These are phyloP conservation scores for Atta colombica DNA, from an alignment of 1,140 invertebrate species.

Conservation along the genomic window DNA sequence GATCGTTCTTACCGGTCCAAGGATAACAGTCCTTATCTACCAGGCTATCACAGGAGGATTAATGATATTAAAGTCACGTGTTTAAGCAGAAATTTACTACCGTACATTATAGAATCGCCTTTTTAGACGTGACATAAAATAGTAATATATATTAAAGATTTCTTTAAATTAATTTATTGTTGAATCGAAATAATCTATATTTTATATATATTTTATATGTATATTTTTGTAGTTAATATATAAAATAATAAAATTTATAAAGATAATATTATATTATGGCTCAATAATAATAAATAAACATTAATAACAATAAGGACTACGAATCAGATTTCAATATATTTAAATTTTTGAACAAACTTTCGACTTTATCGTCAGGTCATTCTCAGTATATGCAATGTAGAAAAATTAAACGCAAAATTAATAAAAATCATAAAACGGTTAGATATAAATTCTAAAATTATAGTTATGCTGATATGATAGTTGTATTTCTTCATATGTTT, in stretches of 20 bases:
- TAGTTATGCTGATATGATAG: too few species aligned
- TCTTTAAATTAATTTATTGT: neutral
- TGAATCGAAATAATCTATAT: neutral
- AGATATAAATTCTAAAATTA: too few species aligned
- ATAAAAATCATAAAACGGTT: too few species aligned
- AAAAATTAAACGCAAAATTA: too few species aligned
- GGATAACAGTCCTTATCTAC: conserved; percentile 94
- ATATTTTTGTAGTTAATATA: neutral
- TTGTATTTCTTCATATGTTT: too few species aligned
- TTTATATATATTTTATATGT: neutral
- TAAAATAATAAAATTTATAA: neutral
- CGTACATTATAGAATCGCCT: neutral
- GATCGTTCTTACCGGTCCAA: conserved; percentile 89
- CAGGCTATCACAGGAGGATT: conserved; percentile 86
- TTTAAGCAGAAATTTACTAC: neutral
- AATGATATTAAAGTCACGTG: neutral
- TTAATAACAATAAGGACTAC: too few species aligned
- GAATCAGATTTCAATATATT: too few species aligned
- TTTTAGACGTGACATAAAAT: neutral
- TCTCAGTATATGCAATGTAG: too few species aligned
- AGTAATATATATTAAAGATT: neutral
- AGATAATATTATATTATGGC: too few species aligned
- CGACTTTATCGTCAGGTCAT: too few species aligned
- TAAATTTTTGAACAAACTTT: too few species aligned
- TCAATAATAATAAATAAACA: too few species aligned